Evolutionary conservation across 2,113 vertebrate species (phyloP).

Genomic region (Sorex fumeus): DNA sequence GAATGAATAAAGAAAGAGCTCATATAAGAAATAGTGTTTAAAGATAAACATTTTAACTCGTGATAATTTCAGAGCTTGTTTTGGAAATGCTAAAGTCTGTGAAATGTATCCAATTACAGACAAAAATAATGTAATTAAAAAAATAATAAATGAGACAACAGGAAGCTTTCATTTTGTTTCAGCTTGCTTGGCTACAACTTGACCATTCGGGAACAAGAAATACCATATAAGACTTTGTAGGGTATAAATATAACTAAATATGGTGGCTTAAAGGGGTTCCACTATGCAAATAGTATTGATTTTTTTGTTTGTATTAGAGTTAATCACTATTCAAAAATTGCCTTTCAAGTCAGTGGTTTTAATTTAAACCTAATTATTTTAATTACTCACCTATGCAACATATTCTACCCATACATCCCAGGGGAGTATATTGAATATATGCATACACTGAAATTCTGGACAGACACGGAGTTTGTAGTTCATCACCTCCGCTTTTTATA

Average conservation of each 20-base stretch:
- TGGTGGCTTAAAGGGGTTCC: conserved; percentile 66
- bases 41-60: conserved; percentile 15
- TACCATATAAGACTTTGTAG: not conserved
- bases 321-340: conserved; percentile 76
- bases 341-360: conserved; percentile 58
- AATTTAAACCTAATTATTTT: conserved; percentile 79
- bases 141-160: conserved; percentile 62
- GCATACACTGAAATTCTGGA: too few species aligned
- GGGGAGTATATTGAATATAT: not conserved
- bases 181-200: conserved; percentile 74
- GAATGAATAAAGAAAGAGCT: not conserved
- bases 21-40: conserved; percentile 69
- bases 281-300: conserved; percentile 66
- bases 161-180: conserved; percentile 74
- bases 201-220: conserved; percentile 72
- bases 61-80: conserved; percentile 76
- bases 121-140: conserved; percentile 79
- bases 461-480: not conserved
- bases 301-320: conserved; percentile 71
- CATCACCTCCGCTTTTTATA: not conserved
- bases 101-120: conserved; percentile 78
- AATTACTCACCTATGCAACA: conserved; percentile 68
- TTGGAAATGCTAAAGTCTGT: conserved; percentile 63
- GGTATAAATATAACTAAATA: conserved; percentile 59
- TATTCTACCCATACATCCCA: not conserved